Conservation (phyloP, 2,113 vertebrate genomes). For the Rhizomys pruinosus region DNA sequence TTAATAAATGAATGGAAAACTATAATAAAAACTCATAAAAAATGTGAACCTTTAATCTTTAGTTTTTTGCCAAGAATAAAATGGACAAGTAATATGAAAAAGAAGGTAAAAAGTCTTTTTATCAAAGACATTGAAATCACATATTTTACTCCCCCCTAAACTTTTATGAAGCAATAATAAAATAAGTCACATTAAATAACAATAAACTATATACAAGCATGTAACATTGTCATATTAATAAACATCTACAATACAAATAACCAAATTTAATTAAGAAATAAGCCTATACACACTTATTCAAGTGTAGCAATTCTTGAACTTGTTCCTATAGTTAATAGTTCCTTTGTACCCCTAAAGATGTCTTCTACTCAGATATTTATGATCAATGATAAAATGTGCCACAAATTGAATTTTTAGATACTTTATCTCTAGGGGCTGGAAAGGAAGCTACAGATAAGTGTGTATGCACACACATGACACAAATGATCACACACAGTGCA, state of each 20-base stretch:
- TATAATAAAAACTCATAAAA: conserved; percentile 29
- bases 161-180: conserved; percentile 61
- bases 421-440: not conserved
- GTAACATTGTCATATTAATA: conserved; percentile 48
- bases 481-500: not conserved
- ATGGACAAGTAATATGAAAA: not conserved
- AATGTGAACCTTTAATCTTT: conserved; percentile 7
- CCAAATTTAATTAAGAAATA: conserved; percentile 74
- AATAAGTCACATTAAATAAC: conserved; percentile 74
- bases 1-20: conserved; percentile 56
- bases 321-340: conserved; percentile 40
- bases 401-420: not conserved
- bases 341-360: not conserved
- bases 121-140: not conserved
- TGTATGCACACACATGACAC: not conserved
- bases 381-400: not conserved
- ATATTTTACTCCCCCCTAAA: conserved; percentile 66
- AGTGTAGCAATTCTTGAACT: conserved; percentile 10
- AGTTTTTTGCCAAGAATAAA: not conserved
- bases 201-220: conserved; percentile 74
- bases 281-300: conserved; percentile 66
- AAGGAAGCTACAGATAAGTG: not conserved
- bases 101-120: not conserved
- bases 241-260: conserved; percentile 55
- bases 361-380: not conserved